These are phyloP conservation scores for Corynorhinus townsendii DNA, from an alignment of 2,113 vertebrate species.

Conservation along the genomic window DNA sequence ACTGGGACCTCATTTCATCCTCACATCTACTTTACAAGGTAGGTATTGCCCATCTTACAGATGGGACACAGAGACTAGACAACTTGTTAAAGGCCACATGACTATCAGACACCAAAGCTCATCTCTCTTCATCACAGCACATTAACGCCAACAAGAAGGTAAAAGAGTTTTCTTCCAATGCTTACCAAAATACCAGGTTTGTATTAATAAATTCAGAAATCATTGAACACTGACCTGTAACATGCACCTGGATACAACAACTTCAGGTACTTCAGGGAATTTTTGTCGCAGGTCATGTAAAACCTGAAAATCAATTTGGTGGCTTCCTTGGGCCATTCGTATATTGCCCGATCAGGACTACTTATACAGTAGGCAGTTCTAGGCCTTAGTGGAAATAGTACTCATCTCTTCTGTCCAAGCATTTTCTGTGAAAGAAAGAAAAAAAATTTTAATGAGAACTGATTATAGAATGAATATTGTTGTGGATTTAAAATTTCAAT, in stretches of 20 bases:
- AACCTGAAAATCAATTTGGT: constrained; percentile 99
- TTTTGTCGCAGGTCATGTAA: constrained; percentile 99
- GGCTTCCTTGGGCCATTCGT: constrained; percentile 99
- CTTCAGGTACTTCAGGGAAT: constrained; percentile 98
- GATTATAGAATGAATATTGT: constrained; percentile 34
- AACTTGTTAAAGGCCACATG: neutral
- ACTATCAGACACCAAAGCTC: constrained; percentile 17
- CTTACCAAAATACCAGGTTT: constrained; percentile 20
- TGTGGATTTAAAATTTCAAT: constrained; percentile 37
- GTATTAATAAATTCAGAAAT: constrained; percentile 37
- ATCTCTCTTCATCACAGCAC: neutral
- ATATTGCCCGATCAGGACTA: constrained; percentile 90
- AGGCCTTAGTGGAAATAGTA: constrained; percentile 85
- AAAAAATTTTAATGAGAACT: constrained; percentile 58
- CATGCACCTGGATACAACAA: constrained; percentile 98
- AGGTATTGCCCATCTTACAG: neutral
- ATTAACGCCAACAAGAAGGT: constrained; percentile 21
- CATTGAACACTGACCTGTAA: constrained; percentile 89
- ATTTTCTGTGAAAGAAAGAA: constrained; percentile 85
- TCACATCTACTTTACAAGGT: neutral
- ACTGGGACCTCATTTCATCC: neutral
- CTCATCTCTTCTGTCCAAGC: constrained; percentile 89
- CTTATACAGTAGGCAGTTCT: constrained; percentile 84
- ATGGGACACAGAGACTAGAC: neutral
- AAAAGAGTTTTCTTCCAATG: constrained; percentile 11